These are phyloP conservation scores for Corynorhinus townsendii DNA, from an alignment of 2,113 vertebrate genomes.

Conservation along the genomic window DNA sequence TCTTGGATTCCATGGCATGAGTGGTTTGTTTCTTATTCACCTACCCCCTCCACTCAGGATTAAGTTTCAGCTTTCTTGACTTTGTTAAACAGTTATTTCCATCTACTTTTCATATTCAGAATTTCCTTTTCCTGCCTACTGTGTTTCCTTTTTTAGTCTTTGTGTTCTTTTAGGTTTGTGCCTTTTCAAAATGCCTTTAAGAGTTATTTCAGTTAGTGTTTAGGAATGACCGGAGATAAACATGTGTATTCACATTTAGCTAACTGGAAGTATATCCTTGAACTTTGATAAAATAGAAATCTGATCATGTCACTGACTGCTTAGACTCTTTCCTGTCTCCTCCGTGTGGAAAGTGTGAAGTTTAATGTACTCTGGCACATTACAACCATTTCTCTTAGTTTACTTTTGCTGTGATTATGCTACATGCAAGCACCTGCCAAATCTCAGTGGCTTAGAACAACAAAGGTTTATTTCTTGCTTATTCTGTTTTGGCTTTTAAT, in stretches of 20 bases:
- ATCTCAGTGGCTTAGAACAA: neutral
- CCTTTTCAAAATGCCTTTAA: neutral
- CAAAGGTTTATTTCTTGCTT: neutral
- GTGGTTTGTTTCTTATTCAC: neutral
- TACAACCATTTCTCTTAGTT: neutral
- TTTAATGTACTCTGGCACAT: neutral
- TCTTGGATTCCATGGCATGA: neutral
- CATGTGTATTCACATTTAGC: neutral
- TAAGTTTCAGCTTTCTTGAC: constrained; percentile 5
- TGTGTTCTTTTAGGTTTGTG: neutral
- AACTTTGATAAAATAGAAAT: neutral
- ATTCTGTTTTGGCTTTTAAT: neutral
- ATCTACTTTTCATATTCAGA: neutral
- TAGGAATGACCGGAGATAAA: neutral
- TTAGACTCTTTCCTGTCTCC: neutral
- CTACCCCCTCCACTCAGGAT: neutral
- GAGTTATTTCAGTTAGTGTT: neutral
- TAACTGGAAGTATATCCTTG: neutral
- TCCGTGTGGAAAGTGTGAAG: neutral
- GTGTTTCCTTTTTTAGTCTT: neutral
- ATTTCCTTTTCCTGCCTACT: neutral
- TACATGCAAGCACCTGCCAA: neutral
- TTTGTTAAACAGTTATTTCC: neutral
- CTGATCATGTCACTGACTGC: neutral
- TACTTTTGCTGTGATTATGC: neutral